Conservation (phyloP, 2,888 invertebrate genomes). For the Drosophila colorata region DNA sequence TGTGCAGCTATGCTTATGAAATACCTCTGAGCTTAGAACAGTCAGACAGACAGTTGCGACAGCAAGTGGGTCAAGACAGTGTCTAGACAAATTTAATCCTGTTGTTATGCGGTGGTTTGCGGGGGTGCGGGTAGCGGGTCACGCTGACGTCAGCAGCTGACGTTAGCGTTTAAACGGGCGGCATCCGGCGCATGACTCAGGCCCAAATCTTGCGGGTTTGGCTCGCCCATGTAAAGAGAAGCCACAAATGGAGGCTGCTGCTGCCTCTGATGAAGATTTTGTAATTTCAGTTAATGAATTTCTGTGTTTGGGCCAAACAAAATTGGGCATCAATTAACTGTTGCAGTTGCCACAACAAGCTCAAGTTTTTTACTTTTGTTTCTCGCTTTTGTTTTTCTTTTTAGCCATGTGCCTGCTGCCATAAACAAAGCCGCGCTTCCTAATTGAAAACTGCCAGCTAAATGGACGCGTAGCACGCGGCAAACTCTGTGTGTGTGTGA, state of each 20-base stretch:
- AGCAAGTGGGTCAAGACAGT: slow-evolving; percentile 43
- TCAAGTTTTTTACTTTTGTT: slow-evolving; percentile 16
- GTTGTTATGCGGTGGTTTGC: slow-evolving; percentile 14
- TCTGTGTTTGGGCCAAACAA: slow-evolving; percentile 27
- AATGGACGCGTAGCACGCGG: slow-evolving; percentile 72
- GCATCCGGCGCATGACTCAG: slow-evolving; percentile 50
- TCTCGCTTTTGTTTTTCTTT: slow-evolving; percentile 32
- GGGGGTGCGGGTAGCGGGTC: neutral
- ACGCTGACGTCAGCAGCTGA: slow-evolving; percentile 17
- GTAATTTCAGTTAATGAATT: slow-evolving; percentile 57
- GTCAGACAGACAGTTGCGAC: neutral
- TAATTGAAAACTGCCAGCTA: slow-evolving; percentile 73
- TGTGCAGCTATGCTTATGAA: slow-evolving; percentile 44
- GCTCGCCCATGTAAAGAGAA: slow-evolving; percentile 39
- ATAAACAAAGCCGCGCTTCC: slow-evolving; percentile 69
- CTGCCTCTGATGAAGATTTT: slow-evolving; percentile 37
- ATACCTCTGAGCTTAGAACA: slow-evolving; percentile 31
- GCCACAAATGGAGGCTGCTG: slow-evolving; percentile 24
- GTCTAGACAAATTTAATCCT: slow-evolving; percentile 40
- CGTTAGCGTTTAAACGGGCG: slow-evolving; percentile 1
- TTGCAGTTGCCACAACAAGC: slow-evolving; percentile 47
- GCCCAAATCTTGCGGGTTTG: slow-evolving; percentile 32
- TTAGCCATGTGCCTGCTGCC: slow-evolving; percentile 75
- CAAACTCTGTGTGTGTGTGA: slow-evolving; percentile 15
- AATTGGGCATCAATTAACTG: slow-evolving; percentile 49